Percentiles rank a stretch among this genome's conserved stretches.
phyloP scores from a whole-genome alignment of 2,888 invertebrate species.

The Stenichneumon culpator region DNA sequence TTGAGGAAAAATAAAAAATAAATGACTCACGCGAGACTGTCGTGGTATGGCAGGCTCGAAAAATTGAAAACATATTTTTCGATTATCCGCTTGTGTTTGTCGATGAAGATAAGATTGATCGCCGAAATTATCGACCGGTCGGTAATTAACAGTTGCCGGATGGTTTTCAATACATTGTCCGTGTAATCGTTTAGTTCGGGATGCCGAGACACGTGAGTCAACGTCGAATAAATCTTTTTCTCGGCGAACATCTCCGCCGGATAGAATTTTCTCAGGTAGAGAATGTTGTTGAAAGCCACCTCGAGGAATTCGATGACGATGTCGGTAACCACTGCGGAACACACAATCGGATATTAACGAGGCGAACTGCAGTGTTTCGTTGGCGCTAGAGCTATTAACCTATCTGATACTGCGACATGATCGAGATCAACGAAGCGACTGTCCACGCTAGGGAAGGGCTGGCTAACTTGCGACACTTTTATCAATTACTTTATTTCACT shows the following conservation, averaged over 20 bases:
- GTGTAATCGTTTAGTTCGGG: slow-evolving; percentile 89
- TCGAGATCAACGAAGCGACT: background rate
- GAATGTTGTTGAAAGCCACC: slow-evolving; percentile 88
- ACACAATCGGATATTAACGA: background rate
- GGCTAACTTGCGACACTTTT: background rate
- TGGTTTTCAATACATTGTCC: slow-evolving; percentile 76
- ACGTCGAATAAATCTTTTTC: slow-evolving; percentile 88
- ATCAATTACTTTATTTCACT: background rate
- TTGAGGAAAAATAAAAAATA: background rate
- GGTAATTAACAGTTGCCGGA: slow-evolving; percentile 82
- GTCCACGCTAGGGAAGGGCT: background rate
- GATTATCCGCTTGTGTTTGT: slow-evolving; percentile 82
- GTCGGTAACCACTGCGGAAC: slow-evolving; percentile 85
- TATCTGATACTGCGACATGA: slow-evolving; percentile 27
- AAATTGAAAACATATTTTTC: slow-evolving; percentile 86
- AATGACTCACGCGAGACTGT: slow-evolving; percentile 77
- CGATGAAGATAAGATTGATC: slow-evolving; percentile 86
- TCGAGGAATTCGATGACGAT: slow-evolving; percentile 89
- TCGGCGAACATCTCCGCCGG: slow-evolving; percentile 88
- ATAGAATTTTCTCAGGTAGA: slow-evolving; percentile 88
- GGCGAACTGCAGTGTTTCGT: background rate
- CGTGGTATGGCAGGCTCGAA: slow-evolving; percentile 72
- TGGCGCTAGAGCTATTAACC: background rate
- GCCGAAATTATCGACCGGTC: slow-evolving; percentile 86
- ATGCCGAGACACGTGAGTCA: slow-evolving; percentile 88